phyloP scores from a whole-genome alignment of 2,113 vertebrate genomes.

The Podarcis raffonei region DNA sequence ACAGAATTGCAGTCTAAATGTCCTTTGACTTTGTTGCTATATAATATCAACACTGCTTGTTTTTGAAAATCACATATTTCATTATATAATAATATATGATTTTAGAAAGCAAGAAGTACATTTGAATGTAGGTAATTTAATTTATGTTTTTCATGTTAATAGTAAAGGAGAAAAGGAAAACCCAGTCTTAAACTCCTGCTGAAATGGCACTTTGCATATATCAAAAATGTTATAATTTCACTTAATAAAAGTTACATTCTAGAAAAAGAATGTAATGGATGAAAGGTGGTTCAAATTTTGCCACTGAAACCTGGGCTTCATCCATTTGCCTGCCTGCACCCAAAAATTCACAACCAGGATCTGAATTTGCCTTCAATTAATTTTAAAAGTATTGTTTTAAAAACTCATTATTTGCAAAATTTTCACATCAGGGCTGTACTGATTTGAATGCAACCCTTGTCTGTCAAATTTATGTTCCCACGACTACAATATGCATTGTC shows the following conservation, averaged over 20 bases:
- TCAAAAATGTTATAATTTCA: neutral
- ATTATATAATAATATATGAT: neutral
- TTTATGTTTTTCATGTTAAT: neutral
- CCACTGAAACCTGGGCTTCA: neutral
- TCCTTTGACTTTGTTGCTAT: neutral
- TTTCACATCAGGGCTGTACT: neutral
- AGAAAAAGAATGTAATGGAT: neutral
- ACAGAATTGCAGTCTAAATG: neutral
- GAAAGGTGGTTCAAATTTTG: neutral
- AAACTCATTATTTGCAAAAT: neutral
- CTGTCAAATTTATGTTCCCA: neutral
- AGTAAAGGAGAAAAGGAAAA: neutral
- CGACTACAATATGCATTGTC: slow-evolving; percentile 37
- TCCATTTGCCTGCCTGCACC: neutral
- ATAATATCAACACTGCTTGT: no score
- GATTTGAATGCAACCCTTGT: neutral
- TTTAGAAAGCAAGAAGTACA: neutral
- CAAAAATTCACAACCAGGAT: neutral
- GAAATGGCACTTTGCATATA: neutral
- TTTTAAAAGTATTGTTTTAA: neutral
- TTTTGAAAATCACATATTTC: no score
- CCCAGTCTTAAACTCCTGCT: neutral
- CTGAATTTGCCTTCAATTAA: neutral
- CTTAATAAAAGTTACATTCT: neutral
- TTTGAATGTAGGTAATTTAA: neutral